Evolutionary conservation across 2,113 vertebrate genomes (phyloP), one percentile per base, ranked within the genome.

Genomic region (Cyphomyrus discorhynchus): DNA sequence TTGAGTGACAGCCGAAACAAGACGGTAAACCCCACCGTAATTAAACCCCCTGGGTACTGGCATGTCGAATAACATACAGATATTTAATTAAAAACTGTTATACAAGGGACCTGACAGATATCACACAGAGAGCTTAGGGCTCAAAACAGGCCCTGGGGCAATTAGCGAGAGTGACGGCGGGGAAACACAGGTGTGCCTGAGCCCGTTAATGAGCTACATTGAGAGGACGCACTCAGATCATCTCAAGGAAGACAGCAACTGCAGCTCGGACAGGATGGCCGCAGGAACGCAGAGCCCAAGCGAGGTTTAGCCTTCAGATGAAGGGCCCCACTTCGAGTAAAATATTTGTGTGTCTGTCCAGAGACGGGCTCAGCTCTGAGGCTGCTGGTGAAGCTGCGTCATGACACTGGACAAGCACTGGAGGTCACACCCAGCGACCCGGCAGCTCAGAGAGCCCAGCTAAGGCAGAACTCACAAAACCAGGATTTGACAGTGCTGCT

Each of bases 11-110:
- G 49, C 50, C 17, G 86, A 87, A 87, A 50, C 31, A 39, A 39
- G 49, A 58, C 5, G 11, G 42, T 31, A 85, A 39, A 53, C 7
- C 17, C 31, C 19, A 31, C 49, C 17, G 50, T 87, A 56, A 53
- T 53, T 87, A 53, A 35, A 53, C 47, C 49, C 50, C 85, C n/a
- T 27, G 46, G 49, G 85, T 27, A 27, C 46, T 2, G 49, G 50
- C 49, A 50, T 39, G 86, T 39, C 24, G 11, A 21, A 56, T 58
- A 39, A 31, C 49, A 87, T 53, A 56, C 49, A 56, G 86, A 53
- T 53, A 87, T 87, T 87, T 87, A 56, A 87, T 87, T 53, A 87
- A 56, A 86, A 52, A 39, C 47, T 31, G 49, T 46, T 47, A 86
- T 86, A 86, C 85, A 53, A 15, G 49, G 49, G 49, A 52, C 85